Conservation (phyloP, 2,113 vertebrate species). For the Petrocephalus zakoni region DNA sequence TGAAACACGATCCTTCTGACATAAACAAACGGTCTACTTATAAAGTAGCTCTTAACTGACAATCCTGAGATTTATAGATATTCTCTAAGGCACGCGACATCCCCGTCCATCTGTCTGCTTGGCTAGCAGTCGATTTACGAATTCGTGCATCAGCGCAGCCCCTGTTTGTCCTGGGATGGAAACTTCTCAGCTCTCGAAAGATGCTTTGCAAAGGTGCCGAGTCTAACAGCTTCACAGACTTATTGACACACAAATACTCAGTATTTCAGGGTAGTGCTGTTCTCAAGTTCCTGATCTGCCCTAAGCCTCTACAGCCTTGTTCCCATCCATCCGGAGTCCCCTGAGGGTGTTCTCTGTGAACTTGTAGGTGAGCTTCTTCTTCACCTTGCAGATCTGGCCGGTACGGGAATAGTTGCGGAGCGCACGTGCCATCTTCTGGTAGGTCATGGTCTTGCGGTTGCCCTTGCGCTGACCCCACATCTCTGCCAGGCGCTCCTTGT, state of each 20-base stretch:
- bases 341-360: slow-evolving; percentile 62
- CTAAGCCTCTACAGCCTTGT: slow-evolving; percentile 12
- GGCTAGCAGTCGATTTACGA: background rate
- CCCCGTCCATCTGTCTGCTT: background rate
- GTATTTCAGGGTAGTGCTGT: slow-evolving; percentile 51
- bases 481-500: slow-evolving; percentile 68
- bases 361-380: slow-evolving; percentile 67
- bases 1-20: slow-evolving; percentile 23
- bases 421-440: slow-evolving; percentile 72
- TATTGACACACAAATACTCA: slow-evolving; percentile 54
- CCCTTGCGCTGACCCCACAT: slow-evolving; percentile 69
- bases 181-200: background rate
- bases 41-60: slow-evolving; percentile 56
- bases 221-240: background rate
- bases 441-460: slow-evolving; percentile 73
- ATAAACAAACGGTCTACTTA: slow-evolving; percentile 56
- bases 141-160: background rate
- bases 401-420: slow-evolving; percentile 68
- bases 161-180: background rate
- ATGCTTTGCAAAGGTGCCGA: background rate
- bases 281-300: background rate
- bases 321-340: slow-evolving; percentile 48
- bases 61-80: slow-evolving; percentile 63
- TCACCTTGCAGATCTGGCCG: slow-evolving; percentile 69
- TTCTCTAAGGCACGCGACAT: slow-evolving; percentile 27